Base-by-base conservation (phyloP, 2,888 invertebrate species). In the Callimorpha dominula region DNA sequence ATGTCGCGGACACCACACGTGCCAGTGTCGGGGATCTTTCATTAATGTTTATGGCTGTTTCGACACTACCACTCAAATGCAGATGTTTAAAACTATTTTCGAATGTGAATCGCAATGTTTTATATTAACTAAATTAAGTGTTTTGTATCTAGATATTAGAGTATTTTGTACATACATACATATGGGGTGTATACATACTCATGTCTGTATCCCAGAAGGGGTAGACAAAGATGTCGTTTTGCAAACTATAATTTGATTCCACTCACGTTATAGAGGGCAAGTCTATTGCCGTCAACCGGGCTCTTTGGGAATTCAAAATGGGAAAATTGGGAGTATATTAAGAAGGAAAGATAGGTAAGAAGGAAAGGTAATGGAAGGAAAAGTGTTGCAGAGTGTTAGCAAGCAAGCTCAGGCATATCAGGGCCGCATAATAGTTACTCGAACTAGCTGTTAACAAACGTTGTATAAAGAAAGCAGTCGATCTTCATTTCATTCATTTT, bases 1-100 rank as follows among this genome's bases (percentile, higher is more conserved):
- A 94, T 90, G 88, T 95, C 95, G 86, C 82, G 93, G 80, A 78
- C 82, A 81, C 79, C 84, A 75, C 83, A 82, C 83, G 81, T 81
- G 83, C 79, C 78, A 80, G 89, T 88, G 83, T 85, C 81, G 73
- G 82, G 87, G 86, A 85, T 86, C 88, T 85, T 85, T 83, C 88
- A 86, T 87, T 90, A 91, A 88, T 88, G 88, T 90, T 90, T 89
- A 89, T 87, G 81, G 82, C 74, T 72, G 67, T 74, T 81, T 74
- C 77, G 65, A 80, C 84, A 85, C 85, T 78, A 66, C 31, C 17
- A 57, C 43, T 40, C 49, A 31, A 46, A 68, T 63, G n/a, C 20
- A 49, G 40, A 40, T 46, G 12, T 49, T 52, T 42, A 40, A 62
- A 15, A 14, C 17, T 42, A 8, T 15, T 64, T 64, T n/a, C 3